A percentile compares a stretch with the other conserved stretches of the same genome.
Conservation (phyloP, 2,113 vertebrate species). For the Falcunculus frontatus region DNA sequence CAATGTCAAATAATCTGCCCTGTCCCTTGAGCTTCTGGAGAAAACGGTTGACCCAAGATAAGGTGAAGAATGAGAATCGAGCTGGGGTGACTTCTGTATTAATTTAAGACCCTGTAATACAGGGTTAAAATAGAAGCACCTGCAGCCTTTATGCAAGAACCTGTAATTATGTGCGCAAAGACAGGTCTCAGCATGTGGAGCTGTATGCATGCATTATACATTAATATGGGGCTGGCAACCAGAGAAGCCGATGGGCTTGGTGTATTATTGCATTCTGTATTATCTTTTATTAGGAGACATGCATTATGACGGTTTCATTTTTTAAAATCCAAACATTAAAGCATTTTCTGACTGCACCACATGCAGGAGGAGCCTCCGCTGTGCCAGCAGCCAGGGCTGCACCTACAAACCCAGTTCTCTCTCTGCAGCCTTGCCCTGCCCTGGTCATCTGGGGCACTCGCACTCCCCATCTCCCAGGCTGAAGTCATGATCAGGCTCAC, state of each 20-base stretch:
- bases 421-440: not conserved
- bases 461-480: not conserved
- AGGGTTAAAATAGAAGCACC: not conserved
- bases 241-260: not conserved
- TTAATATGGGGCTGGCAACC: not conserved
- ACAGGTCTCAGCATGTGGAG: not conserved
- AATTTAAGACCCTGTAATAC: not conserved
- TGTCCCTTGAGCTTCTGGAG: not conserved
- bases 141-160: not conserved
- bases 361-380: accelerated
- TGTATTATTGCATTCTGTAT: not conserved
- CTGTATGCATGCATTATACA: not conserved
- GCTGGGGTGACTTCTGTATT: not conserved
- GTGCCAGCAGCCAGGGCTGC: not conserved
- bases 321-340: not conserved
- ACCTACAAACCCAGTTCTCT: not conserved
- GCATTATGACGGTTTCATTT: not conserved
- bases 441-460: not conserved
- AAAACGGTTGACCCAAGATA: not conserved
- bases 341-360: not conserved
- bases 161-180: not conserved
- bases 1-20: not conserved
- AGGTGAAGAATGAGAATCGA: not conserved
- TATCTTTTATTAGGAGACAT: not conserved
- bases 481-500: not conserved